Conservation (phyloP, 2,797 vertebrate genomes). For the Enteromius anoplus region DNA sequence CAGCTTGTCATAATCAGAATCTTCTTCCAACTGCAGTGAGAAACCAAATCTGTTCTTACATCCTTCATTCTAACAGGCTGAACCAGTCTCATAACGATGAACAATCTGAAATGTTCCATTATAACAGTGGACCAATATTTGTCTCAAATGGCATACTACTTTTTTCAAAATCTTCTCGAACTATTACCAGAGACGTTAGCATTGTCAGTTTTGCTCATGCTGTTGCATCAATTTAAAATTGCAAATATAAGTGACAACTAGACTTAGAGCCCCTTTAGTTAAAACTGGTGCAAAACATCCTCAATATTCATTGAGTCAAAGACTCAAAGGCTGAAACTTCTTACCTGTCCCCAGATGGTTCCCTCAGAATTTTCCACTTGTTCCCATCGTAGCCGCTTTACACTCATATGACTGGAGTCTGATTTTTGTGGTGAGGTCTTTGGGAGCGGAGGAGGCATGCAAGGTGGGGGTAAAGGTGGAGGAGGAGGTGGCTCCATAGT, state of each 20-base stretch:
- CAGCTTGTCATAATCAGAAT: constrained; percentile 95
- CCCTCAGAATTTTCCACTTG: constrained; percentile 98
- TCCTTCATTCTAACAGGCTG: neutral
- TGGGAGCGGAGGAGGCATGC: constrained; percentile 78
- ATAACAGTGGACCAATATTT: neutral
- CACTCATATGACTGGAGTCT: constrained; percentile 95
- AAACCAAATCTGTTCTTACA: constrained; percentile 40
- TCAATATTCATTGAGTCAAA: neutral
- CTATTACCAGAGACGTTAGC: neutral
- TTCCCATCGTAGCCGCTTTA: constrained; percentile 97
- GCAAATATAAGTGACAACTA: neutral
- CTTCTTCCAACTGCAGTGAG: constrained; percentile 85
- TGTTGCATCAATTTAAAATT: neutral
- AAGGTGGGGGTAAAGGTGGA: constrained; percentile 77
- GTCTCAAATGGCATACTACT: constrained; percentile 5
- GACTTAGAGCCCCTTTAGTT: neutral
- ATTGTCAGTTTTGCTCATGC: neutral
- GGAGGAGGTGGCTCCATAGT: constrained; percentile 71
- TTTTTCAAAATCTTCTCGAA: neutral
- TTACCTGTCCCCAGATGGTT: constrained; percentile 97
- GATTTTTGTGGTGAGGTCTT: constrained; percentile 82
- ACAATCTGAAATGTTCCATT: constrained; percentile 8
- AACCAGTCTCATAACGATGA: neutral
- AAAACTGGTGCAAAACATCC: neutral
- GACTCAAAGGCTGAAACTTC: neutral